phyloP scores from a whole-genome alignment of 2,888 invertebrate genomes.

The Zhuqinia jingwanae region DNA sequence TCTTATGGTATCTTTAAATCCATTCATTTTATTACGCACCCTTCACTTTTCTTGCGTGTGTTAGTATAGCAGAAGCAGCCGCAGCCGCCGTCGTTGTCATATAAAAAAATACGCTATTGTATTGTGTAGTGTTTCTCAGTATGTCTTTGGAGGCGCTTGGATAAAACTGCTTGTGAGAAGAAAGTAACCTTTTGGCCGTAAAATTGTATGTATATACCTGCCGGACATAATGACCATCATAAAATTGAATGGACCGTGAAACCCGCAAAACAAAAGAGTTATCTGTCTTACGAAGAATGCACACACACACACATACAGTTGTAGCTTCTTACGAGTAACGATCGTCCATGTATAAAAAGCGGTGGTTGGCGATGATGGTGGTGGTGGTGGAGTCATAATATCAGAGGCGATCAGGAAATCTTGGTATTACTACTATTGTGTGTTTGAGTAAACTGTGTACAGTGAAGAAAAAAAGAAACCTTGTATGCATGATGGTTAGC shows the following conservation, averaged over 20 bases:
- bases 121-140: not conserved
- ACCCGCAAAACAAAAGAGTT: slow-evolving; percentile 47
- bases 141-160: slow-evolving; percentile 41
- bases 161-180: slow-evolving; percentile 16
- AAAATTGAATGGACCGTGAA: slow-evolving; percentile 73
- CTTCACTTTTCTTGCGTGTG: slow-evolving; percentile 30
- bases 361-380: too few relatives aligned
- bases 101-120: slow-evolving; percentile 15
- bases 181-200: slow-evolving; percentile 63
- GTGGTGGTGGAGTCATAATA: too few relatives aligned
- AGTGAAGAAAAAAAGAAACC: not conserved
- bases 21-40: slow-evolving; percentile 20
- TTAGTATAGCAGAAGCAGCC: not conserved
- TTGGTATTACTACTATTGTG: slow-evolving; percentile 23
- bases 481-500: not conserved
- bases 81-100: too few relatives aligned
- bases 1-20: not conserved
- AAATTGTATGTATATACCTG: slow-evolving; percentile 67
- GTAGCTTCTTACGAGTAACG: slow-evolving; percentile 26
- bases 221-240: slow-evolving; percentile 71
- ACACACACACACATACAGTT: too few relatives aligned
- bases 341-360: slow-evolving; percentile 55
- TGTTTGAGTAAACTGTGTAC: slow-evolving; percentile 20
- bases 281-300: slow-evolving; percentile 47
- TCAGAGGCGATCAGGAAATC: slow-evolving; percentile 42